These are phyloP conservation scores for Stenopsyche tienmushanensis DNA, from an alignment of 1,140 invertebrate genomes.

Conservation along the genomic window DNA sequence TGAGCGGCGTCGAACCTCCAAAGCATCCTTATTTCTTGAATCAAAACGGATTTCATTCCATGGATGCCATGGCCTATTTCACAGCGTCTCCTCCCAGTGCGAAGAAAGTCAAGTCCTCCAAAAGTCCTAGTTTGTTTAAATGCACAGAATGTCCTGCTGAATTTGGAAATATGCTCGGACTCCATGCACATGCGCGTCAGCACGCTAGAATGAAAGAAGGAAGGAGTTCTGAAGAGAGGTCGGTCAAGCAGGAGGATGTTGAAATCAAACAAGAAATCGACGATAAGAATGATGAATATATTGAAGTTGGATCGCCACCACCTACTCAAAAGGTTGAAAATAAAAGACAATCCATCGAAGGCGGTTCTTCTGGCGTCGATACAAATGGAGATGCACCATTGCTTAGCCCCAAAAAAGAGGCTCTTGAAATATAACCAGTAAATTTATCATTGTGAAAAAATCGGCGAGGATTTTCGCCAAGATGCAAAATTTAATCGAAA, in stretches of 20 bases:
- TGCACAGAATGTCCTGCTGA: constrained; percentile 34
- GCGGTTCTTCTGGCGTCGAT: constrained; percentile 12
- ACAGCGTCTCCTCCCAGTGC: constrained; percentile 27
- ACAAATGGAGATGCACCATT: constrained; percentile 28
- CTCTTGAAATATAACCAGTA: constrained; percentile 32
- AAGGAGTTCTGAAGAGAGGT: constrained; percentile 7
- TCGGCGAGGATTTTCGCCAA: too few relatives aligned
- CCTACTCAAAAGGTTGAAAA: constrained; percentile 8
- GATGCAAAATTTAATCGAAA: too few relatives aligned
- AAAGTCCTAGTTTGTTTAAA: constrained; percentile 32
- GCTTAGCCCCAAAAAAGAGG: constrained; percentile 37
- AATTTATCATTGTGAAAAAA: too few relatives aligned
- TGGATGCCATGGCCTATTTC: constrained; percentile 34
- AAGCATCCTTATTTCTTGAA: constrained; percentile 36
- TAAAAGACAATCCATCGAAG: not conserved
- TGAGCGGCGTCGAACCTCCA: constrained; percentile 23
- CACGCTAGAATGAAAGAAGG: constrained; percentile 16
- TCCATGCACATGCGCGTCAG: constrained; percentile 30
- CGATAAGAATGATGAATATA: constrained; percentile 39
- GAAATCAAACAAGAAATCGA: constrained; percentile 36
- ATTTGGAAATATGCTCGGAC: constrained; percentile 20
- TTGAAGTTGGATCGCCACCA: constrained; percentile 38
- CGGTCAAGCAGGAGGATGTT: constrained; percentile 26
- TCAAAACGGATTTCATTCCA: constrained; percentile 36
- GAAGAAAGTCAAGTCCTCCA: constrained; percentile 36